phyloP scores from a whole-genome alignment of 2,113 vertebrate species.

The Indicator indicator region DNA sequence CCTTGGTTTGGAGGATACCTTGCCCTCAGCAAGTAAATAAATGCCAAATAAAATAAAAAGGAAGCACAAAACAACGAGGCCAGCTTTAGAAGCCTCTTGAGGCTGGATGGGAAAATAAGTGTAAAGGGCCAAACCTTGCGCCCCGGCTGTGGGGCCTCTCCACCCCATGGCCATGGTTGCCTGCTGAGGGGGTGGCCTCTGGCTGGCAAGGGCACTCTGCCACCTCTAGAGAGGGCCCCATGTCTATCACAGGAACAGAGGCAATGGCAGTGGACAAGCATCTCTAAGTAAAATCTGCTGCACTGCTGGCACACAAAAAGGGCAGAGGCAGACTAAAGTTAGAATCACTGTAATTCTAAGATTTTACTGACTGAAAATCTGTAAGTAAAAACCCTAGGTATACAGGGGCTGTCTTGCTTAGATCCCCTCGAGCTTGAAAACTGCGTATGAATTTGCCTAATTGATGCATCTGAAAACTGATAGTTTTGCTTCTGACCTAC shows the following conservation, averaged over 20 bases:
- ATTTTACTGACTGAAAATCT: not conserved
- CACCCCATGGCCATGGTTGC: not conserved
- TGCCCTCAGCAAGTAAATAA: constrained; percentile 64
- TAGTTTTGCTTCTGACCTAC: not conserved
- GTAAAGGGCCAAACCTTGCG: not conserved
- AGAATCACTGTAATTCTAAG: not conserved
- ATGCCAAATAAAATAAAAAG: constrained; percentile 57
- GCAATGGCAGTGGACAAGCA: no score
- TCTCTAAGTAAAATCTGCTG: not conserved
- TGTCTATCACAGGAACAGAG: accelerated
- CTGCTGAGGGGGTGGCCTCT: not conserved
- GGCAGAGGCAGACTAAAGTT: not conserved
- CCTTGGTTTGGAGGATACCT: constrained; percentile 44
- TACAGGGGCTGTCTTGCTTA: not conserved
- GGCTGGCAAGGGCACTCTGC: not conserved
- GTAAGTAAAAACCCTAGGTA: not conserved
- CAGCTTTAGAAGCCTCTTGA: not conserved
- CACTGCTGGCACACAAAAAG: accelerated
- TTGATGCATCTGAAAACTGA: not conserved
- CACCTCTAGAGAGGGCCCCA: accelerated
- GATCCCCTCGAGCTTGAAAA: not conserved
- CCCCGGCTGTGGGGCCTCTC: not conserved
- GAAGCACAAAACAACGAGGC: constrained; percentile 37
- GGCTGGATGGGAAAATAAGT: not conserved
- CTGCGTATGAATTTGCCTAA: not conserved